These are phyloP conservation scores for Notiomystis cincta DNA, from an alignment of 2,113 vertebrate species.

Conservation along the genomic window DNA sequence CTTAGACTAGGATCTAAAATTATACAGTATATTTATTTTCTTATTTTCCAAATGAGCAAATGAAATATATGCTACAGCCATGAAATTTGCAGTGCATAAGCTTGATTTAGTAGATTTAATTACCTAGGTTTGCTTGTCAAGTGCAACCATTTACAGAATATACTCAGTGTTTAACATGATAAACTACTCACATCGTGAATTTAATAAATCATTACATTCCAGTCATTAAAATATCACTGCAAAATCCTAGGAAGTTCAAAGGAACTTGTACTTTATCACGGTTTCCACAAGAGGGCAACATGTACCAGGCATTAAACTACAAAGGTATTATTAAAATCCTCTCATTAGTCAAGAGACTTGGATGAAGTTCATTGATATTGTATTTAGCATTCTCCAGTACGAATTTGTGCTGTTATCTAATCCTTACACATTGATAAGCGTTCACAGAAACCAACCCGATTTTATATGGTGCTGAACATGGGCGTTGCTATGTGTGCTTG, in stretches of 20 bases:
- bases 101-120: not conserved
- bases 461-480: not conserved
- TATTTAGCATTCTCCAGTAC: constrained; percentile 1
- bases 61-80: not conserved
- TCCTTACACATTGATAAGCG: constrained; percentile 45
- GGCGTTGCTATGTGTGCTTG: not conserved
- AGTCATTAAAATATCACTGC: not conserved
- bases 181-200: not conserved
- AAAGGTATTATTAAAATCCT: not conserved
- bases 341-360: not conserved
- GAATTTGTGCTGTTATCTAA: constrained; percentile 62
- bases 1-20: not conserved
- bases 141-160: not conserved
- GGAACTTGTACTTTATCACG: not conserved
- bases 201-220: not conserved
- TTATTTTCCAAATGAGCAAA: not conserved
- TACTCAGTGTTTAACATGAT: not conserved
- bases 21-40: not conserved
- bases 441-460: constrained; percentile 2
- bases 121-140: not conserved
- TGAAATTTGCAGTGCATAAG: not conserved
- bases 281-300: constrained; percentile 74
- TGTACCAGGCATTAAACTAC: constrained; percentile 24
- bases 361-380: constrained; percentile 48
- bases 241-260: not conserved